These are phyloP conservation scores for Drosophila subobscura DNA, from an alignment of 1,140 invertebrate species.

Conservation along the genomic window DNA sequence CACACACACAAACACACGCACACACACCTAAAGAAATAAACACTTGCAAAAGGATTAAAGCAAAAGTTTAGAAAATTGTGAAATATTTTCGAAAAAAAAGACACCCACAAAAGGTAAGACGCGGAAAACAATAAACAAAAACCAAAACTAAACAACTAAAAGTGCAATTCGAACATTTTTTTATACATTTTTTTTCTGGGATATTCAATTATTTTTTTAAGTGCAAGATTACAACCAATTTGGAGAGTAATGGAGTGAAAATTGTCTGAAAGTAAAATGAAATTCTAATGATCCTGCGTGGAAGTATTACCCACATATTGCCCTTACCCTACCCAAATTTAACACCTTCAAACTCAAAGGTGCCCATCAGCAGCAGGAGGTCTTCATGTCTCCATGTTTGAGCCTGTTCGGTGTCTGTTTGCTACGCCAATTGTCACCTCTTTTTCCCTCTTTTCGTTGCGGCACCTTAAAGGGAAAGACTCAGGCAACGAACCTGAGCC, in stretches of 20 bases:
- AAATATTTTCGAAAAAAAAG: slow-evolving; percentile 14
- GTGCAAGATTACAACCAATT: no score
- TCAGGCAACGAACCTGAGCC: slow-evolving; percentile 12
- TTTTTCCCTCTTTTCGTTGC: neutral
- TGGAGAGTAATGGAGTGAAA: no score
- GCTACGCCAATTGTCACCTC: slow-evolving; percentile 38
- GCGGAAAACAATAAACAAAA: neutral
- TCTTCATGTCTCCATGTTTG: slow-evolving; percentile 2
- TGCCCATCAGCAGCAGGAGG: slow-evolving; percentile 15
- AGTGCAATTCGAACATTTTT: no score
- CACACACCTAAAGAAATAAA: slow-evolving; percentile 5
- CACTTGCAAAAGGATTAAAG: slow-evolving; percentile 31
- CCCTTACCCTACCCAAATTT: slow-evolving; percentile 9
- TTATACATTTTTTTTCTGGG: no score
- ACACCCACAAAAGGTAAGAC: slow-evolving; percentile 26
- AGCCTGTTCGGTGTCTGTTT: slow-evolving; percentile 25
- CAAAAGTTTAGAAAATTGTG: slow-evolving; percentile 25
- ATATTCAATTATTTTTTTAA: no score
- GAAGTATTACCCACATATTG: neutral
- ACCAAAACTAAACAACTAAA: no score
- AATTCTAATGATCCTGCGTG: no score
- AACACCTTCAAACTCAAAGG: slow-evolving; percentile 29
- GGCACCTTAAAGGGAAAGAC: slow-evolving; percentile 38
- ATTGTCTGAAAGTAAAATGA: no score
- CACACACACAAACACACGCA: slow-evolving; percentile 15